Percentiles rank a stretch among this genome's conserved stretches.
phyloP scores from a whole-genome alignment of 1,140 invertebrate genomes.

The Physella acuta region DNA sequence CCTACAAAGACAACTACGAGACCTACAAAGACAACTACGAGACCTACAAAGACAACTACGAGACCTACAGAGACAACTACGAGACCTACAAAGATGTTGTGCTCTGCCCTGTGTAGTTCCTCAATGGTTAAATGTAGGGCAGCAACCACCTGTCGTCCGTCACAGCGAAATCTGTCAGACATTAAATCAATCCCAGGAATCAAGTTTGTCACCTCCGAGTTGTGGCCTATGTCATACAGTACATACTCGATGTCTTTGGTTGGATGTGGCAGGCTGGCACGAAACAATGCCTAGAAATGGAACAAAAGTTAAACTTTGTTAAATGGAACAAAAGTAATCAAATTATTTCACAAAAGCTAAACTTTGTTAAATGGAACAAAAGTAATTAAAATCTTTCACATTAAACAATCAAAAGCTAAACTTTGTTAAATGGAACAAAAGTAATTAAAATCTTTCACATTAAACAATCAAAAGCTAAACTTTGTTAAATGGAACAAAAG shows the following conservation, averaged over 20 bases:
- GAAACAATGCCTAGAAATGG: slow-evolving; percentile 55
- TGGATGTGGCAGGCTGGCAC: slow-evolving; percentile 57
- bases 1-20: no score
- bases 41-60: no score
- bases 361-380: no score
- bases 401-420: slow-evolving; percentile 2
- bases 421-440: no score
- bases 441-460: no score
- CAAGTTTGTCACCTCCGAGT: slow-evolving; percentile 54
- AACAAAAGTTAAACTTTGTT: slow-evolving; percentile 7
- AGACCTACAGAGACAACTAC: no score
- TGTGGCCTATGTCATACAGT: slow-evolving; percentile 54
- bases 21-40: no score
- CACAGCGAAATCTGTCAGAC: slow-evolving; percentile 55
- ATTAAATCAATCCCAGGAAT: slow-evolving; percentile 57
- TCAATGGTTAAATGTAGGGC: slow-evolving; percentile 54
- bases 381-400: no score
- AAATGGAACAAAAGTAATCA: no score
- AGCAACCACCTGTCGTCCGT: slow-evolving; percentile 52
- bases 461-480: no score
- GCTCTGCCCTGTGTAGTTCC: slow-evolving; percentile 52
- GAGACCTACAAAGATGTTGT: slow-evolving; percentile 58
- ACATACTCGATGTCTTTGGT: slow-evolving; percentile 58
- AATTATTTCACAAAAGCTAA: no score
- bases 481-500: no score